Base-by-base conservation (phyloP, 2,113 vertebrate species). In the Ursus arctos region DNA sequence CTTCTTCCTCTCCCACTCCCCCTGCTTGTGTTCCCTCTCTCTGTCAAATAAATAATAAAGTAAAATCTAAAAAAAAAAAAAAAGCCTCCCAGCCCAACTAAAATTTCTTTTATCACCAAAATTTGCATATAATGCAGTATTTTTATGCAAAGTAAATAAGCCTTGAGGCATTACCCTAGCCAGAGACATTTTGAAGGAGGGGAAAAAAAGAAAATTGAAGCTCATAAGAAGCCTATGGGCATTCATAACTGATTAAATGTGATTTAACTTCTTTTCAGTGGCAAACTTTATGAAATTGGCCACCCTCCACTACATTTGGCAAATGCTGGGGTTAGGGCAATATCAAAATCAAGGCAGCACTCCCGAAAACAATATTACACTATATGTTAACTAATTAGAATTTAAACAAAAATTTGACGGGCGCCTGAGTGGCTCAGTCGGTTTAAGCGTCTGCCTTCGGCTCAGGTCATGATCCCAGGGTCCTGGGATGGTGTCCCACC, bases 81-180 rank as follows among this genome's bases (percentile, higher is more conserved):
- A 88, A 26, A 51, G 61, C 22, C 47, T 72, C 15, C 55, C 24
- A 49, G 43, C n/a, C 74, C 21, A 31, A 88, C 18, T 28, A 55
- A 11, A 12, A 74, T 92, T 88, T 21, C 53, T 96, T 79, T 79
- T 72, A 69, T 84, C 88, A 79, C 28, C 88, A 19, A 88, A 80
- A 79, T 57, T 65, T 83, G 40, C 43, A 94, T 53, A 28, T 28
- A 86, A 51, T 31, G 28, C 28, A 36, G 3, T 31, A 95, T 21
- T 96, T 92, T 77, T 47, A 61, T 59, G 36, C 67, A 79, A 88
- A 63, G 49, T 33, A 53, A 76, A 86, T 4, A 93, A 53, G 43
- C 55, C 82, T 95, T 91, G 59, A 77, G n/a, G 26, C 67, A 43
- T 55, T 69, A 86, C 10, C 55, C 65, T 67, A 43, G 16, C 26